phyloP scores from a whole-genome alignment of 2,113 vertebrate species.

The Lophochroa leadbeateri region DNA sequence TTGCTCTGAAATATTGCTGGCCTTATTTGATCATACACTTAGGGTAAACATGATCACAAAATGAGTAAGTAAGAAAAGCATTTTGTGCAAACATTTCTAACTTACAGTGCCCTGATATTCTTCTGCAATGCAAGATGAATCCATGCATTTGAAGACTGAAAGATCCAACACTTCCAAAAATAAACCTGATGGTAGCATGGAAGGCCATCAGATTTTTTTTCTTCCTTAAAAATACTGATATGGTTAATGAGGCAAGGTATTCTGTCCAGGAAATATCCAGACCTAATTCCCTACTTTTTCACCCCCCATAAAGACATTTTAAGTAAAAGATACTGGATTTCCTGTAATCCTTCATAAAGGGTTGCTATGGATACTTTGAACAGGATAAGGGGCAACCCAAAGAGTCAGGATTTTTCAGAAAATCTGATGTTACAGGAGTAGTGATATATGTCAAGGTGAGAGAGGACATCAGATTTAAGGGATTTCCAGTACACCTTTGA shows the following conservation, averaged over 20 bases:
- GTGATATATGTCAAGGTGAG: slow-evolving; percentile 33
- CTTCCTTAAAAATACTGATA: neutral
- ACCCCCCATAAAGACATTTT: neutral
- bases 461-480: slow-evolving; percentile 23
- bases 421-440: slow-evolving; percentile 1
- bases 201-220: neutral
- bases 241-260: neutral
- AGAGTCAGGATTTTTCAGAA: slow-evolving; percentile 34
- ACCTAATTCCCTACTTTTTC: neutral
- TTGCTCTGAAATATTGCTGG: neutral
- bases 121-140: neutral
- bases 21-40: neutral
- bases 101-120: neutral
- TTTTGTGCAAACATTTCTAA: neutral
- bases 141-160: neutral
- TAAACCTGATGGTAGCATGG: neutral
- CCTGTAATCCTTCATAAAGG: slow-evolving; percentile 5
- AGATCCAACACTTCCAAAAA: neutral
- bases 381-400: slow-evolving; percentile 3
- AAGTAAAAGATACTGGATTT: slow-evolving; percentile 23
- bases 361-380: slow-evolving; percentile 61
- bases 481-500: slow-evolving; percentile 44
- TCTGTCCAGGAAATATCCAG: neutral
- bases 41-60: neutral
- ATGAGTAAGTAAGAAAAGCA: neutral